A percentile compares a stretch with the other conserved stretches of the same genome.
Conservation (phyloP, 2,888 invertebrate genomes). For the Synergus laeviventris region DNA sequence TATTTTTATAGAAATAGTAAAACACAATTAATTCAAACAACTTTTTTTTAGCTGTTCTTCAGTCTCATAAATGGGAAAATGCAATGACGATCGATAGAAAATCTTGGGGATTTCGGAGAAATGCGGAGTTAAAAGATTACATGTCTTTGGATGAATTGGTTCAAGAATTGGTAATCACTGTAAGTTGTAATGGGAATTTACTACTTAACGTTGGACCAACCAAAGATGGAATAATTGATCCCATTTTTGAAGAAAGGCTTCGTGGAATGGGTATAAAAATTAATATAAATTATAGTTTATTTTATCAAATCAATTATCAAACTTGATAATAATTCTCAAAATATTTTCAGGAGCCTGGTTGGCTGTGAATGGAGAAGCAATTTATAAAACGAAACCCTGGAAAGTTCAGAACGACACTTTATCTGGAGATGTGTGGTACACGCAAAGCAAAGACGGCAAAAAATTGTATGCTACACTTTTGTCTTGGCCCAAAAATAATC, state of each 20-base stretch:
- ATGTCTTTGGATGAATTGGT: constrained; percentile 83
- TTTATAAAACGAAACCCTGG: constrained; percentile 89
- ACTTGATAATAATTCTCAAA: not conserved
- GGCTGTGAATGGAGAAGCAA: constrained; percentile 89
- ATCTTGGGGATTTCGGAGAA: constrained; percentile 92
- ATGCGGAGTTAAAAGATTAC: constrained; percentile 83
- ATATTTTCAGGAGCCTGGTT: constrained; percentile 80
- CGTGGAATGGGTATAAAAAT: constrained; percentile 81
- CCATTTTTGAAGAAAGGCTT: constrained; percentile 91
- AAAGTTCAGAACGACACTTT: constrained; percentile 87
- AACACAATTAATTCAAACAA: not conserved
- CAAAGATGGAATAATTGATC: constrained; percentile 89
- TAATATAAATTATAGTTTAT: not conserved
- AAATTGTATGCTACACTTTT: constrained; percentile 82
- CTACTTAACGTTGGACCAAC: constrained; percentile 94
- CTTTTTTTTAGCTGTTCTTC: constrained; percentile 77
- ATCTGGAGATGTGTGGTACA: constrained; percentile 86
- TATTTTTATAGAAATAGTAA: not conserved
- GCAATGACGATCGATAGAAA: constrained; percentile 91
- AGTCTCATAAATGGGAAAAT: constrained; percentile 95
- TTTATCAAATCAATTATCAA: not conserved
- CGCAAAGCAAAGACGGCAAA: constrained; percentile 69
- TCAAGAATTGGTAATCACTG: constrained; percentile 83
- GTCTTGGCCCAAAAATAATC: constrained; percentile 82
- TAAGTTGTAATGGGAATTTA: constrained; percentile 93